These are phyloP conservation scores for Sturnus vulgaris DNA, from an alignment of 2,113 vertebrate genomes.

Conservation along the genomic window DNA sequence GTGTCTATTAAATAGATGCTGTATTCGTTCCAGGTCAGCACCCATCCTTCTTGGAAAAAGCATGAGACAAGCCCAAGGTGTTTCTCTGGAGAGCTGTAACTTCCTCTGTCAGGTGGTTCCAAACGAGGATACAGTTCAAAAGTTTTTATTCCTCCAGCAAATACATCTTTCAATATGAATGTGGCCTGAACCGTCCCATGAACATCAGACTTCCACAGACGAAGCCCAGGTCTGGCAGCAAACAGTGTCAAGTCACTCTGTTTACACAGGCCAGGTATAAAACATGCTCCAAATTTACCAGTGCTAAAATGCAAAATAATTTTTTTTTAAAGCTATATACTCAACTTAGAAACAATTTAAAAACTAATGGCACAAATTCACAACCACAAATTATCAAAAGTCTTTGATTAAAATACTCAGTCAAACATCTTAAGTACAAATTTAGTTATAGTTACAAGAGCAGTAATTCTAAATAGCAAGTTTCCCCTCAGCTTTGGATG, in stretches of 20 bases:
- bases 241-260: constrained; percentile 90
- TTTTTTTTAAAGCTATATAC: neutral
- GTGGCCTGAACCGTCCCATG: constrained; percentile 89
- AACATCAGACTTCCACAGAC: constrained; percentile 91
- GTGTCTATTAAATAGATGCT: constrained; percentile 91
- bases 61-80: constrained; percentile 88
- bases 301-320: constrained; percentile 70
- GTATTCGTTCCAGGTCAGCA: constrained; percentile 96
- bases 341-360: neutral
- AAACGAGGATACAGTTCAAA: constrained; percentile 89
- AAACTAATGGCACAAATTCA: neutral
- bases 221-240: constrained; percentile 88
- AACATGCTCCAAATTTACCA: constrained; percentile 95
- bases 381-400: neutral
- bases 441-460: neutral
- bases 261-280: constrained; percentile 93
- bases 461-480: neutral
- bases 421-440: neutral
- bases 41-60: constrained; percentile 89
- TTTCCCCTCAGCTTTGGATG: neutral
- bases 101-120: constrained; percentile 61
- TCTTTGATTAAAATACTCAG: neutral
- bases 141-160: constrained; percentile 80
- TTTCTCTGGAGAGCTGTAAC: constrained; percentile 77
- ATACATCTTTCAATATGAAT: constrained; percentile 83